Evolutionary conservation across 2,113 vertebrate species (phyloP).

Genomic region (Abramis brama): DNA sequence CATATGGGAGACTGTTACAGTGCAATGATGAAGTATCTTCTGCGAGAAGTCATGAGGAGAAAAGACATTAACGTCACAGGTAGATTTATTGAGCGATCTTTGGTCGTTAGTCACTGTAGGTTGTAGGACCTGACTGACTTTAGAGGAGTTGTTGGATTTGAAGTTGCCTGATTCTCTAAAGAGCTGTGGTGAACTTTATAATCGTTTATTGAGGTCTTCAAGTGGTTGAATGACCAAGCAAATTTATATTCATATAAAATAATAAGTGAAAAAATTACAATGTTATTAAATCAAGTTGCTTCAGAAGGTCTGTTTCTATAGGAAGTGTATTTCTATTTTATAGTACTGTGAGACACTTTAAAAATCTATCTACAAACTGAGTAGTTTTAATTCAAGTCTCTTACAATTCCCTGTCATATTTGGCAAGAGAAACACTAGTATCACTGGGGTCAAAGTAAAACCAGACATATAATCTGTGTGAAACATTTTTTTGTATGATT

Average conservation of each 20-base stretch:
- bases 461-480: not conserved
- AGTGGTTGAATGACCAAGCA: not conserved
- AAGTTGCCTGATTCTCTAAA: not conserved
- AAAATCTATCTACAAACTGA: too few relatives aligned
- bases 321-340: not conserved
- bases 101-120: slow-evolving; percentile 26
- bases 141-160: slow-evolving; percentile 18
- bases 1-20: slow-evolving; percentile 42
- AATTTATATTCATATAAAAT: not conserved
- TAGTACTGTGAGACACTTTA: too few relatives aligned
- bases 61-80: slow-evolving; percentile 44
- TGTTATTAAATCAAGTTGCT: not conserved
- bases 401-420: not conserved
- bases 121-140: not conserved
- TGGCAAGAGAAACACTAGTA: not conserved
- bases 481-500: too few relatives aligned
- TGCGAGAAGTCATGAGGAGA: slow-evolving; percentile 16
- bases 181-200: not conserved
- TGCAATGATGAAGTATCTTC: slow-evolving; percentile 36
- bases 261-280: too few relatives aligned
- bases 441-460: not conserved
- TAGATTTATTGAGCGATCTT: slow-evolving; percentile 44
- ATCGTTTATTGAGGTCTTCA: not conserved
- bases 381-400: not conserved
- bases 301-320: not conserved